Percentiles rank a stretch among this genome's conserved stretches.
phyloP scores from a whole-genome alignment of 1,140 invertebrate genomes.

The Phortica variegata region DNA sequence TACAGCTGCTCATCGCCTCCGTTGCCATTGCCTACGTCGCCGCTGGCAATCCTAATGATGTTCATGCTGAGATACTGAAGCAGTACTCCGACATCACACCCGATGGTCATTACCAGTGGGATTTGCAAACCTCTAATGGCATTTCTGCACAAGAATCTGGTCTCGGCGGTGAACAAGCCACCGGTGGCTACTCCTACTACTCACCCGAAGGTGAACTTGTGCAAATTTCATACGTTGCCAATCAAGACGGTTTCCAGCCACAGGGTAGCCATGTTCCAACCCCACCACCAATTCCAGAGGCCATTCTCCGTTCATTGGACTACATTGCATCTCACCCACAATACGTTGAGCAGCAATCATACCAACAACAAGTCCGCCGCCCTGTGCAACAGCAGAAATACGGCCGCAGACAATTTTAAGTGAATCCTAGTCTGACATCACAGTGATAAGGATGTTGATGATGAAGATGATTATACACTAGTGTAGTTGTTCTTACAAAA shows the following conservation, averaged over 20 bases:
- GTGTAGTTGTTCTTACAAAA: too few relatives aligned
- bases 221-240: slow-evolving; percentile 67
- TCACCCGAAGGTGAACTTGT: slow-evolving; percentile 58
- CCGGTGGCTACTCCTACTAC: slow-evolving; percentile 27
- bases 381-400: too few relatives aligned
- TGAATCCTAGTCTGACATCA: too few relatives aligned
- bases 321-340: slow-evolving; percentile 61
- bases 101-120: slow-evolving; percentile 58
- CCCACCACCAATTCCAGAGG: slow-evolving; percentile 75
- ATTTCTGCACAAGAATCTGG: slow-evolving; percentile 63
- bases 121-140: slow-evolving; percentile 64
- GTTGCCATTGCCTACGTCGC: slow-evolving; percentile 34
- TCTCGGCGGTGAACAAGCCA: slow-evolving; percentile 21
- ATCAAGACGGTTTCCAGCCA: slow-evolving; percentile 76
- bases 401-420: too few relatives aligned
- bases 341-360: slow-evolving; percentile 27
- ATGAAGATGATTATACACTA: too few relatives aligned
- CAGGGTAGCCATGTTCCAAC: slow-evolving; percentile 72
- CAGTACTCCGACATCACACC: slow-evolving; percentile 60
- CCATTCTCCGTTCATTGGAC: slow-evolving; percentile 64
- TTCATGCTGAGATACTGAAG: slow-evolving; percentile 17
- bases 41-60: slow-evolving; percentile 16
- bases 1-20: slow-evolving; percentile 35
- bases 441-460: too few relatives aligned
- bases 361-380: too few relatives aligned